Evolutionary conservation across 2,113 vertebrate genomes (phyloP), one percentile per base, ranked within the genome.

Genomic region (Psittacula cyanocephala): DNA sequence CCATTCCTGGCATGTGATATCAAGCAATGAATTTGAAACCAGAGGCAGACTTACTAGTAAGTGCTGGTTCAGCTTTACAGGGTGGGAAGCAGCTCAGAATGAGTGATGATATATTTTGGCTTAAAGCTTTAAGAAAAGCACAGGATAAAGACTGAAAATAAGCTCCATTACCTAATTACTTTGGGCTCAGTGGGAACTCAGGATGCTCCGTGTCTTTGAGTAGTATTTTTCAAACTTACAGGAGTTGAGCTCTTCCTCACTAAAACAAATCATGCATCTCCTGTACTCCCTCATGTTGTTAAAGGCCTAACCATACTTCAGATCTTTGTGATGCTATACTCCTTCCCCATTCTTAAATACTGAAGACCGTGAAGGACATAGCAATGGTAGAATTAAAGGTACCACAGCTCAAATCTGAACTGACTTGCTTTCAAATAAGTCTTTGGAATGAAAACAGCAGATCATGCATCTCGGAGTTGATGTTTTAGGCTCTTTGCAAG

Each of bases 21-120:
- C 80, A 91, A 65, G 91, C 75, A 94, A 62, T 95, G 79, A 87
- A 92, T 95, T 96, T 97, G 89, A 97, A 95, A 84, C 68, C 75
- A 97, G 82, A 96, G 91, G 87, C 78, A 94, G 76, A 76, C 91
- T 97, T 96, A 88, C 65, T 79, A 55, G 83, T 68, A 76, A 94
- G 83, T 95, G 94, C 96, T 93, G 91, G 81, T 94, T 97, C 96
- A 97, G 92, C 93, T 96, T 95, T 95, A 81, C 27, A 81, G 95
- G 39, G 68, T 87, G 76, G 93, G 78, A 95, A 93, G 83, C 74
- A 92, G 91, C 74, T 96, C 85, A 75, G 95, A 97, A 93, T 94
- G 93, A 96, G 81, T 92, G 70, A 85, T 88, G 88, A 95, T 95
- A 47, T 87, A 92, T 97, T 96, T 94, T 96, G 97, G 93, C 95